Evolutionary conservation across 1,140 invertebrate species (phyloP).

Genomic region (Papilio polytes): DNA sequence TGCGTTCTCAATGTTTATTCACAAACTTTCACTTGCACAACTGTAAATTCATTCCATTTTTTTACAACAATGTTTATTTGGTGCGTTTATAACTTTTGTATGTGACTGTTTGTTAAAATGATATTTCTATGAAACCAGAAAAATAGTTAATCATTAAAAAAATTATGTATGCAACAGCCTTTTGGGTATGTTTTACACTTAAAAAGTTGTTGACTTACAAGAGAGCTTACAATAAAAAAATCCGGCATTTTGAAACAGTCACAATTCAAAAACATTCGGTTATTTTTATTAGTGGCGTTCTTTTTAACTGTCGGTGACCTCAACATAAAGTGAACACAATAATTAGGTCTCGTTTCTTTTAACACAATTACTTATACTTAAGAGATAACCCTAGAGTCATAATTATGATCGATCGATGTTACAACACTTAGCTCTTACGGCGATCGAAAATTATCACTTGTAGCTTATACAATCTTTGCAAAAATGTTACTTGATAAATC

Average conservation of each 20-base stretch:
- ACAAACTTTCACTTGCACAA: slow-evolving; percentile 31
- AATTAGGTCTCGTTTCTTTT: not conserved
- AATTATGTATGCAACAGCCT: no score
- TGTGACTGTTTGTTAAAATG: no score
- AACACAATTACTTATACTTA: not conserved
- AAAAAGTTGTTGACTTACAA: no score
- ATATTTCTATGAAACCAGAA: no score
- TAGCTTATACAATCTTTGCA: not conserved
- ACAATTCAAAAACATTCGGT: no score
- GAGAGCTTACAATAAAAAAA: no score
- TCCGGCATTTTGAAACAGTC: no score
- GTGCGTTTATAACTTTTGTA: not conserved
- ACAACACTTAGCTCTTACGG: not conserved
- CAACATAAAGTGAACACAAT: not conserved
- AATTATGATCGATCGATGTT: not conserved
- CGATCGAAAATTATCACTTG: not conserved
- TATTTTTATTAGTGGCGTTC: no score
- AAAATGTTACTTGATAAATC: not conserved
- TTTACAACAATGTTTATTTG: not conserved
- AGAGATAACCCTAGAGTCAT: not conserved
- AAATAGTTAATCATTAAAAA: no score
- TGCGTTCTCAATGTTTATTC: slow-evolving; percentile 27
- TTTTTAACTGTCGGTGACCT: not conserved
- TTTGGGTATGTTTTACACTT: no score
- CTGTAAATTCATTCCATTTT: not conserved